Evolutionary conservation across 2,888 invertebrate genomes (phyloP), one percentile per base, ranked within the genome.

Genomic region (Arge pagana): DNA sequence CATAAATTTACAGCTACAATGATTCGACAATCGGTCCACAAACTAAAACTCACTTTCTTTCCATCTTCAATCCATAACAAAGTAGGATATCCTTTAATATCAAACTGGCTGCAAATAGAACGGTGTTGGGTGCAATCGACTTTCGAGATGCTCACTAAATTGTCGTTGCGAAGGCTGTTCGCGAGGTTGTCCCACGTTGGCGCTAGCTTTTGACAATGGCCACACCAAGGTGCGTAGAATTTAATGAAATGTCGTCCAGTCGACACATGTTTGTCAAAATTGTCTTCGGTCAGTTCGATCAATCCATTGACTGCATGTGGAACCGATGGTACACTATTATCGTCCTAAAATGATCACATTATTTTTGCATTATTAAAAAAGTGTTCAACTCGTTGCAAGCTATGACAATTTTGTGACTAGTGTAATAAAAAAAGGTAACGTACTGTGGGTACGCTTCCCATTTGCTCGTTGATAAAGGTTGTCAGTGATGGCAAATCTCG

Each of bases 161-260:
- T 79, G 63, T 88, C 86, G 61, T 83, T 80, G 53, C 85, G 81
- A 57, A 88, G 83, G 31, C 85, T 82, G 36, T 85, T 82, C 0
- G 90, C 93, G 39, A 96, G 77, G 48, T 89, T 83, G 26, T 92
- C 87, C 95, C 95, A 96, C 0, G 85, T 82, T 7, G 93, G 91
- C 0, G 92, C 91, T 64, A 95, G 77, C 71, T 83, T 85, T 85
- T 93, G 90, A 65, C 93, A 94, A 66, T 90, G 89, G 51, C 88
- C 81, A 75, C 95, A 95, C 95, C 95, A 95, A 0, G 95, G 93
- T 1, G 91, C 91, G 78, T 89, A 96, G 76, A 95, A 95, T 79
- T 94, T 93, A 3, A 96, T 81, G 71, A 96, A 95, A 74, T 92
- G 89, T 65, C 87, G 85, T 39, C 94, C 93, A 37, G 73, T 80